Evolutionary conservation across 2,113 vertebrate genomes (phyloP).

Genomic region (Gopherus evgoodei): DNA sequence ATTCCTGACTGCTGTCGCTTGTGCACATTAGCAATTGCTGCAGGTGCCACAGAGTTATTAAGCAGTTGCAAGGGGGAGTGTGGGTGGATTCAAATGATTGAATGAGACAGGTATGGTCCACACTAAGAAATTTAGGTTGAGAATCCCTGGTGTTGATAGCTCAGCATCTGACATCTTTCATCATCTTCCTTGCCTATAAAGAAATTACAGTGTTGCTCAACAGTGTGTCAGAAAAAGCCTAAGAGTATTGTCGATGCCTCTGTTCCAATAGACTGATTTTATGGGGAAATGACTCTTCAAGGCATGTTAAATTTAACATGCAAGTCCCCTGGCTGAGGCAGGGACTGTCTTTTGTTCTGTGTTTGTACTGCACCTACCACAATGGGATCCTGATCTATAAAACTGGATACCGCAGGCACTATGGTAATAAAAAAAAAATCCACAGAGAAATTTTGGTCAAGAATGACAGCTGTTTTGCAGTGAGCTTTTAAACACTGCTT

Average conservation of each 20-base stretch:
- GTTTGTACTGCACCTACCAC: not conserved
- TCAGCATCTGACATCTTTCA: not conserved
- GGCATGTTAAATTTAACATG: not conserved
- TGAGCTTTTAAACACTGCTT: not conserved
- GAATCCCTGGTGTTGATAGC: not conserved
- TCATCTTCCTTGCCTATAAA: not conserved
- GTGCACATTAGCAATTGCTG: not conserved
- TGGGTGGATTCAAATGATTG: fast-evolving
- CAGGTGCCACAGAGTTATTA: not conserved
- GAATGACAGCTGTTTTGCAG: fast-evolving
- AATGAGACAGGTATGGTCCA: fast-evolving
- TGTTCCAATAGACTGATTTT: not conserved
- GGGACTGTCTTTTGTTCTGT: not conserved
- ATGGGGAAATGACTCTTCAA: not conserved
- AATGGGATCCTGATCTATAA: not conserved
- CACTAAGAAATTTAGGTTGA: not conserved
- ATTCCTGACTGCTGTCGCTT: not conserved
- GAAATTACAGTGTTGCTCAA: not conserved
- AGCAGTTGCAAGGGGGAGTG: not conserved
- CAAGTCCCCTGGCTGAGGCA: no score
- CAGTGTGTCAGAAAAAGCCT: not conserved
- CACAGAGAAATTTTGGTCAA: not conserved
- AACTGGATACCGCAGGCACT: not conserved
- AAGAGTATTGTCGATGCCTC: not conserved
- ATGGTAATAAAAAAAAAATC: not conserved